Evolutionary conservation across 2,797 vertebrate species (phyloP), one percentile per base, ranked within the genome.

Genomic region (Halcyon leucocephala): DNA sequence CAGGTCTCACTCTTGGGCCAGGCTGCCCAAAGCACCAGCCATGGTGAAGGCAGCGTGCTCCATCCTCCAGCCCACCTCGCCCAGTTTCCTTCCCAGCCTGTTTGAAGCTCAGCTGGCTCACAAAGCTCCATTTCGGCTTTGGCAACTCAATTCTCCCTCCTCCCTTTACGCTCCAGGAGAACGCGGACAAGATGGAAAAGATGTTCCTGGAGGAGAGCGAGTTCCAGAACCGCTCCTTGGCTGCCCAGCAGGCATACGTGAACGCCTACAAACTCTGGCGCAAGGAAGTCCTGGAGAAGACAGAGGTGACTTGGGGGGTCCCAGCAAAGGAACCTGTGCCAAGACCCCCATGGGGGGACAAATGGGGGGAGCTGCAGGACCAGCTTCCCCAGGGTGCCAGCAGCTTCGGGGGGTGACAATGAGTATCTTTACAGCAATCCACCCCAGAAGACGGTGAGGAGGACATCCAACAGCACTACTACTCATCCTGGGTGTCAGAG

Each of bases 1-100:
- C 0, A 0, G 5, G 6, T 35, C 33, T 42, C 4, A 5, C 14
- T 31, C 6, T 37, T 54, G n/a, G 52, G 46, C 22, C 46, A n/a
- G 52, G 24, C n/a, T 35, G 46, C 46, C 44, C 3, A 5, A 67
- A 77, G 41, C 14, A 21, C 37, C 24, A 60, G n/a, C 51, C 31
- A 2, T 12, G 41, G 17, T n/a, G 80, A 62, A 41, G 55, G 37
- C 73, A 57, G 51, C 19, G 1, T 7, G 9, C 20, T 70, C 29
- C 20, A 29, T 25, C 42, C 42, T 57, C 37, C 57, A 57, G 57
- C 49, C 35, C 24, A 49, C 11, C 14, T 19, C 31, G 39, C 24
- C 31, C 25, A 3, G 4, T 69, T n/a, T 69, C 42, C 16, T 62
- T 61, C 51, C 35, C 37, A 33, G 37, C 25, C 82, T 16, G 4